Percentiles rank a stretch among this genome's conserved stretches.
These are phyloP conservation scores for Busseola fusca DNA, from an alignment of 2,888 invertebrate species.

Conservation along the genomic window DNA sequence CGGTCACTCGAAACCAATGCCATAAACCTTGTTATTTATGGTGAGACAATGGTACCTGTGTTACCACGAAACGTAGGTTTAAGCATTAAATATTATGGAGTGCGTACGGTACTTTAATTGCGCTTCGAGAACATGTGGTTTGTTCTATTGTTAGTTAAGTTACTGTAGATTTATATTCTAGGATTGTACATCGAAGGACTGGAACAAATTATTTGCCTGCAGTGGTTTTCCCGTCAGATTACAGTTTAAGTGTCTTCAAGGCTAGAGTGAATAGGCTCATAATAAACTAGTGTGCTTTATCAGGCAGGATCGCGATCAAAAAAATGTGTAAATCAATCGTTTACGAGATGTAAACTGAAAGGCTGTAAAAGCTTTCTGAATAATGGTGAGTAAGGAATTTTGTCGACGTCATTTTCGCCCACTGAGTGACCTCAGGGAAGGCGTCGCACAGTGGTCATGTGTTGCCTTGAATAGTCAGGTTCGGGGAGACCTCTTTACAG, in stretches of 20 bases:
- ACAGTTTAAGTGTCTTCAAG: no score
- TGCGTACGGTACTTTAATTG: conserved; percentile 36
- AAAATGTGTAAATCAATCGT: not conserved
- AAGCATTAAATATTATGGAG: conserved; percentile 29
- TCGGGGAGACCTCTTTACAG: no score
- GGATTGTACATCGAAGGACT: not conserved
- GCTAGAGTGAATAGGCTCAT: no score
- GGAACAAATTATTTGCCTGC: no score
- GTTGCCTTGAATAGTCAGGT: no score
- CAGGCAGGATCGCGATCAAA: no score
- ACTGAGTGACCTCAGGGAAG: no score
- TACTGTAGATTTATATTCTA: conserved; percentile 2
- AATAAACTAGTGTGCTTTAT: no score
- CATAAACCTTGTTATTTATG: conserved; percentile 26
- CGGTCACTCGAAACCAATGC: not conserved
- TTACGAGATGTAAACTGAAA: not conserved
- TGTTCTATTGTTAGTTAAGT: conserved; percentile 34
- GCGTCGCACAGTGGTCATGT: no score
- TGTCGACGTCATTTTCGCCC: no score
- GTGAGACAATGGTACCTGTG: conserved; percentile 32
- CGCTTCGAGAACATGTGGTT: not conserved
- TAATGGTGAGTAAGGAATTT: not conserved
- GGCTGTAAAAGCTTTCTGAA: not conserved
- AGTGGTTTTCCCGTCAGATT: no score
- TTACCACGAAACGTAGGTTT: conserved; percentile 20